Conservation (phyloP, 2,113 vertebrate species). For the Mobula hypostoma region DNA sequence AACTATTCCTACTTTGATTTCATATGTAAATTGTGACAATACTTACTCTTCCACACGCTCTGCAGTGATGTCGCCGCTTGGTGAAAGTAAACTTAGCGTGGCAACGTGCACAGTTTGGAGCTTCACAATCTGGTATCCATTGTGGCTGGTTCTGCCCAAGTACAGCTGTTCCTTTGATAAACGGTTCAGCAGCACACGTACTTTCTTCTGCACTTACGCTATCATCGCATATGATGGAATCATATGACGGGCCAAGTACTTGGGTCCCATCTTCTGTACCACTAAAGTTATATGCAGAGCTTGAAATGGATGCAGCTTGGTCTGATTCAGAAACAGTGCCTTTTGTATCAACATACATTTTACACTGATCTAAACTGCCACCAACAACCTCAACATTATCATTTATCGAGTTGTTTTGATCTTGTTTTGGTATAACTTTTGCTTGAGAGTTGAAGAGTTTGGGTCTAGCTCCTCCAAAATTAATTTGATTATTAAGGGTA, state of each 20-base stretch:
- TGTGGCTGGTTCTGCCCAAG: slow-evolving; percentile 71
- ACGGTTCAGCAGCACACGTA: slow-evolving; percentile 43
- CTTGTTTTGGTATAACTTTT: slow-evolving; percentile 48
- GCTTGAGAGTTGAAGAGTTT: slow-evolving; percentile 61
- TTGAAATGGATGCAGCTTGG: slow-evolving; percentile 12
- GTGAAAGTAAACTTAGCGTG: slow-evolving; percentile 85
- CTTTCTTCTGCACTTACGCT: neutral
- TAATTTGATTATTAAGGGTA: slow-evolving; percentile 46
- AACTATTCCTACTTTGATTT: no score
- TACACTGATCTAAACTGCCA: slow-evolving; percentile 44
- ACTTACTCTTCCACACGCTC: slow-evolving; percentile 91
- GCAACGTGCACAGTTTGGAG: slow-evolving; percentile 91
- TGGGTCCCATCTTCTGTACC: slow-evolving; percentile 2
- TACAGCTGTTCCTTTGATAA: slow-evolving; percentile 48
- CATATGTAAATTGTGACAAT: neutral
- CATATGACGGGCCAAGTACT: slow-evolving; percentile 22
- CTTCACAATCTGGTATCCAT: slow-evolving; percentile 90
- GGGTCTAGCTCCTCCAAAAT: slow-evolving; percentile 72
- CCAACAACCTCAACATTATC: slow-evolving; percentile 38
- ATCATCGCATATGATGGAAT: neutral
- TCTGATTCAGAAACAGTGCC: neutral
- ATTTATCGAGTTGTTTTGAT: slow-evolving; percentile 40
- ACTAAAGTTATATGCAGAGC: slow-evolving; percentile 39
- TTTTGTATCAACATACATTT: slow-evolving; percentile 38
- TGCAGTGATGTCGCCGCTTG: slow-evolving; percentile 86